These are phyloP conservation scores for Grallaria varia DNA, from an alignment of 2,113 vertebrate genomes.

Conservation along the genomic window DNA sequence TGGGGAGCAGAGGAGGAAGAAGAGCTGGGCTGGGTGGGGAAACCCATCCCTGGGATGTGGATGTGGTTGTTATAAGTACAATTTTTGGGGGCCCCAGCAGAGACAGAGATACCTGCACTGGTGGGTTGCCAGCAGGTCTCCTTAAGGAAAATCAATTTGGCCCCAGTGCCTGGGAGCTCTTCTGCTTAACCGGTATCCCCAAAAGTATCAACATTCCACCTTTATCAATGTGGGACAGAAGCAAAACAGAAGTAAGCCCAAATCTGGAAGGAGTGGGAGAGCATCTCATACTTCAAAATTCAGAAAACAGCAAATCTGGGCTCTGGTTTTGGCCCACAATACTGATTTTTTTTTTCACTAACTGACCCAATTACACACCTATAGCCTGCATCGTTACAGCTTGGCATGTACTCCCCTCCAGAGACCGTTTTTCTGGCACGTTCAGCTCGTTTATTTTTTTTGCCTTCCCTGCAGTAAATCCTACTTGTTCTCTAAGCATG, in stretches of 20 bases:
- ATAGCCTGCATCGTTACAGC: background rate
- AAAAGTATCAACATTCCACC: background rate
- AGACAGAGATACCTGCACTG: background rate
- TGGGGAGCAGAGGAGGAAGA: background rate
- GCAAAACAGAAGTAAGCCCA: background rate
- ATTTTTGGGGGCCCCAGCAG: background rate
- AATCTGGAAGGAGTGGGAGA: background rate
- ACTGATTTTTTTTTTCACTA: background rate
- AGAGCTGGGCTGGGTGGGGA: background rate
- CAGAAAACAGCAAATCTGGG: accelerated
- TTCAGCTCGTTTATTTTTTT: background rate
- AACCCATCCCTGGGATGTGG: background rate
- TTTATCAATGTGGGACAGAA: background rate
- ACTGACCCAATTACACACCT: background rate
- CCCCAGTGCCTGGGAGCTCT: background rate
- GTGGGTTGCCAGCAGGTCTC: background rate
- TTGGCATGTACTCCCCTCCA: background rate
- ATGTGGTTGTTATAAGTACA: background rate
- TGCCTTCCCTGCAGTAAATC: background rate
- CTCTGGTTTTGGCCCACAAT: background rate
- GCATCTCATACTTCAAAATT: background rate
- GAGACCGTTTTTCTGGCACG: background rate
- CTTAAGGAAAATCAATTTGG: background rate
- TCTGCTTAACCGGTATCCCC: background rate
- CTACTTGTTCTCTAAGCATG: background rate